Evolutionary conservation across 2,888 invertebrate genomes (phyloP).

Genomic region (Ectropis crepuscularia): DNA sequence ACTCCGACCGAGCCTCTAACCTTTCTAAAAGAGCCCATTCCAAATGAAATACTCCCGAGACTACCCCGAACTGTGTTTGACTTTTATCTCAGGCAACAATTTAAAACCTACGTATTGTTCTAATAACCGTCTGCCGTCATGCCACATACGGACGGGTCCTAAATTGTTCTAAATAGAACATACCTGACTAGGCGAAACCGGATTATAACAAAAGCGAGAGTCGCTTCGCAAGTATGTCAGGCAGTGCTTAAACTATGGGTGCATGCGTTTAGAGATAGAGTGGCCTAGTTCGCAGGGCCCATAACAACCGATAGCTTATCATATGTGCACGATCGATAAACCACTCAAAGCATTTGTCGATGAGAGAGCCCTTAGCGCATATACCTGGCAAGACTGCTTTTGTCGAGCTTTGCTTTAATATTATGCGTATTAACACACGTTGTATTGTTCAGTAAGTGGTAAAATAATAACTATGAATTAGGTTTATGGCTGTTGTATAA

Average conservation of each 20-base stretch:
- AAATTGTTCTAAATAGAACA: constrained; percentile 39
- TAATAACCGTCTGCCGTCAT: not conserved
- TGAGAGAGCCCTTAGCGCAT: constrained; percentile 24
- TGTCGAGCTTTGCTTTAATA: constrained; percentile 36
- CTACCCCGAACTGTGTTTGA: constrained; percentile 21
- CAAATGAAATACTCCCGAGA: constrained; percentile 28
- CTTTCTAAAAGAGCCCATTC: constrained; percentile 30
- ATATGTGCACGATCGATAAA: constrained; percentile 68
- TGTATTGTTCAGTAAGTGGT: constrained; percentile 47
- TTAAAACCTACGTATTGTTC: constrained; percentile 13
- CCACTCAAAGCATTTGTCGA: constrained; percentile 55
- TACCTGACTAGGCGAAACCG: constrained; percentile 47
- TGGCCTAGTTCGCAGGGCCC: constrained; percentile 69
- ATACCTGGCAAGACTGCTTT: constrained; percentile 41
- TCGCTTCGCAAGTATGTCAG: constrained; percentile 59
- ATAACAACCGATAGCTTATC: constrained; percentile 70
- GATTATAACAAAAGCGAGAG: constrained; percentile 55
- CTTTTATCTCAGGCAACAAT: constrained; percentile 16
- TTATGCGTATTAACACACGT: constrained; percentile 21
- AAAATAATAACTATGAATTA: constrained; percentile 47
- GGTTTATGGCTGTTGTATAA: constrained; percentile 56
- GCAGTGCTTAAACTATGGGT: constrained; percentile 52
- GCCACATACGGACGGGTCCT: constrained; percentile 22
- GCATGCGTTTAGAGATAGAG: constrained; percentile 62
- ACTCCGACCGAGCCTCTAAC: constrained; percentile 30